Evolutionary conservation across 2,113 vertebrate species (phyloP), one percentile per base, ranked within the genome.

Genomic region (Sylvilagus bachmani): DNA sequence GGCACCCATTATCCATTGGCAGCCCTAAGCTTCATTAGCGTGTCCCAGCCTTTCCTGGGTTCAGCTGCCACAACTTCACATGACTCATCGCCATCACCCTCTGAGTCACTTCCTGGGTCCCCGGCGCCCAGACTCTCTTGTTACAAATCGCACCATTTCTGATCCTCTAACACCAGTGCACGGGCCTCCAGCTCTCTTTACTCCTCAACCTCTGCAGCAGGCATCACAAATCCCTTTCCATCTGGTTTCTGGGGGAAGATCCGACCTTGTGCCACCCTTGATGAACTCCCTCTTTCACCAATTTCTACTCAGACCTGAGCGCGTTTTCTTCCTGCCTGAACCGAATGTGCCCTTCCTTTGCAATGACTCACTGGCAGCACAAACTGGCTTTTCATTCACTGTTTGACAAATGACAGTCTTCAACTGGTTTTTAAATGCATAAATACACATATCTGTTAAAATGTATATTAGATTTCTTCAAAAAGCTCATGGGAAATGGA

Each of bases 51-150:
- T 94, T 69, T 58, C 33, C 62, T 77, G 10, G 33, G 53, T 74
- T 79, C 87, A 36, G 31, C 31, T 33, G 66, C 27, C 64, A 55
- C 49, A 31, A 6, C 53, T 33, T 66, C 19, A 31, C 44, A 21
- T 83, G 81, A 75, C 22, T 85, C 49, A 44, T 61, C 1, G 2
- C 22, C 12, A 8, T 14, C 36, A 69, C 14, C 36, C 61, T 80
- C 74, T 90, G 77, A 95, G 73, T 53, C 55, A 93, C 83, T 87
- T 89, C 71, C 82, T 53, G 29, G 75, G 44, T 74, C 29, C 2
- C n/a, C 25, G 38, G 33, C 22, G 55, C 69, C 24, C 31, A 58
- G 58, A 53, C 8, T 94, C 49, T 77, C 67, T 77, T 77, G 5
- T 61, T 61, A 21, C 44, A 38, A 78, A 11, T 0, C 53, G 5